Conservation (phyloP, 2,888 invertebrate genomes). For the Pardosa pseudoannulata region DNA sequence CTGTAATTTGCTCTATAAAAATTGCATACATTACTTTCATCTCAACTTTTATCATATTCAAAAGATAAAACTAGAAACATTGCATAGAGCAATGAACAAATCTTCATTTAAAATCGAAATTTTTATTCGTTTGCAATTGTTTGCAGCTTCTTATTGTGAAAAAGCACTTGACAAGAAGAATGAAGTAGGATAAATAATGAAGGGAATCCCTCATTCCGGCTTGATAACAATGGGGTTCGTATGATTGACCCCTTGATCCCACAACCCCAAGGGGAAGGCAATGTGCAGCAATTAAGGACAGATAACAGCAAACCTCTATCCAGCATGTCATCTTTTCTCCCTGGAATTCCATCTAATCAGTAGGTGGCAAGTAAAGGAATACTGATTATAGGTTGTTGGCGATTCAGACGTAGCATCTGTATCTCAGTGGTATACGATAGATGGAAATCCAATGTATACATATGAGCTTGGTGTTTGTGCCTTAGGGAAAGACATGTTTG, state of each 20-base stretch:
- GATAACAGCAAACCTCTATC: constrained; percentile 16
- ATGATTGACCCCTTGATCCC: constrained; percentile 28
- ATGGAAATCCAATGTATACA: constrained; percentile 4
- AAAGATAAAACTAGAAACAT: too few relatives aligned
- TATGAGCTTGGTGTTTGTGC: background rate
- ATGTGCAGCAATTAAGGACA: constrained; percentile 39
- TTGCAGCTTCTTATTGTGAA: too few relatives aligned
- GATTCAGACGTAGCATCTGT: constrained; percentile 26
- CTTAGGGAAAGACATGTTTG: constrained; percentile 17
- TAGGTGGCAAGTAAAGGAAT: constrained; percentile 55
- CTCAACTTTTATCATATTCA: too few relatives aligned
- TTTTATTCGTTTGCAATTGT: too few relatives aligned
- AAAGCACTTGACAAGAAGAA: background rate
- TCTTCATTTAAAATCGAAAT: too few relatives aligned
- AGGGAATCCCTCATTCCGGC: constrained; percentile 19
- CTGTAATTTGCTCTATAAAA: too few relatives aligned
- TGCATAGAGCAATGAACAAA: too few relatives aligned
- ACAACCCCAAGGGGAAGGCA: constrained; percentile 16
- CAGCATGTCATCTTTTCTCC: constrained; percentile 28
- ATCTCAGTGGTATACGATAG: background rate
- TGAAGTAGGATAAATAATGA: background rate
- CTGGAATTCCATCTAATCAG: constrained; percentile 47
- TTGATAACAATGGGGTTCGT: constrained; percentile 33
- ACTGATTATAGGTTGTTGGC: constrained; percentile 54
- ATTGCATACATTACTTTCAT: too few relatives aligned